Evolutionary conservation across 1,140 invertebrate species (phyloP).

Genomic region (Tribolium madens): DNA sequence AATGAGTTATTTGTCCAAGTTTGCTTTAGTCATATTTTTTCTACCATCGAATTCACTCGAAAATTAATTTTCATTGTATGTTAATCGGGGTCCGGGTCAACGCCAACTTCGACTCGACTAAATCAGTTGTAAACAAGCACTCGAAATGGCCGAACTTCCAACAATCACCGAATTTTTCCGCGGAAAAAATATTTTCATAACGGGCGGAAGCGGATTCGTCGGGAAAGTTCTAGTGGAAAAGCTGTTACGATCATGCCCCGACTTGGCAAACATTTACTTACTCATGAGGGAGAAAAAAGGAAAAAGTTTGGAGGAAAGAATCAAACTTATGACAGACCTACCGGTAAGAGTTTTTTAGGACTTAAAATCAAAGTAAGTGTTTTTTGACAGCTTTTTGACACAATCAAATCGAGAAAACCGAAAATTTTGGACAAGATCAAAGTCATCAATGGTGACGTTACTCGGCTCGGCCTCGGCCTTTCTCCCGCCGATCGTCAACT

Average conservation of each 20-base stretch:
- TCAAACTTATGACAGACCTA: constrained; percentile 68
- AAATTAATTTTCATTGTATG: not conserved
- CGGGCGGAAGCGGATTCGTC: constrained; percentile 56
- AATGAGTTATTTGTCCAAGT: not conserved
- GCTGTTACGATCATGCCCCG: constrained; percentile 75
- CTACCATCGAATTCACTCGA: not conserved
- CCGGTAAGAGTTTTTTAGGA: constrained; percentile 67
- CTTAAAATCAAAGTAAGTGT: not conserved
- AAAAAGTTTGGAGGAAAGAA: constrained; percentile 67
- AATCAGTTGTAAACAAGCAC: not conserved
- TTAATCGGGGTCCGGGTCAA: not conserved
- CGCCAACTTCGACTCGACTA: not conserved
- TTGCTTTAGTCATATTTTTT: not conserved
- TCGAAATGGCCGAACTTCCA: not conserved
- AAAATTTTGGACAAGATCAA: constrained; percentile 76
- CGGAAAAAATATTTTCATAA: constrained; percentile 54
- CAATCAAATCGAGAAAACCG: constrained; percentile 69
- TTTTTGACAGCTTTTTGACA: constrained; percentile 69
- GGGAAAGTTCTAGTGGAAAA: constrained; percentile 78
- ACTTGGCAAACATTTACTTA: constrained; percentile 73
- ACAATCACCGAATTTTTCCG: constrained; percentile 42
- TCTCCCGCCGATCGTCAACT: constrained; percentile 68
- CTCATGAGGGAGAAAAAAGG: constrained; percentile 77
- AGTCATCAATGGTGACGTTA: constrained; percentile 83
- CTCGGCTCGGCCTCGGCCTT: constrained; percentile 70